phyloP scores from a whole-genome alignment of 2,113 vertebrate species.

The Poeciliopsis occidentalis region DNA sequence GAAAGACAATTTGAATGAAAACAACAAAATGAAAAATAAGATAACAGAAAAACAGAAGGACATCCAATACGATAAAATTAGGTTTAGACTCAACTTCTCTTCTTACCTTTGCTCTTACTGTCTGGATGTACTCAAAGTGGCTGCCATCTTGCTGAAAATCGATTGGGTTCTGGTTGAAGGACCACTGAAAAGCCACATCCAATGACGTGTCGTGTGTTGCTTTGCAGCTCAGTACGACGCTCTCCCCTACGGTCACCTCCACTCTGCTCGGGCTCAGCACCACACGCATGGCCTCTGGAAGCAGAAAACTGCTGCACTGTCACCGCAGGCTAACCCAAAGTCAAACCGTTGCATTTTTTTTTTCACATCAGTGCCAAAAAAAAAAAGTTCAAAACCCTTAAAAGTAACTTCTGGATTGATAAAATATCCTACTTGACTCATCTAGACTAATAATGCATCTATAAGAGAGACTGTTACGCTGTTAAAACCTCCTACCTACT shows the following conservation, averaged over 20 bases:
- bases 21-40: not conserved
- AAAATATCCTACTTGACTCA: constrained; percentile 34
- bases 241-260: constrained; percentile 95
- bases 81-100: constrained; percentile 12
- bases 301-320: constrained; percentile 72
- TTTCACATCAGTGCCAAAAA: constrained; percentile 20
- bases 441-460: constrained; percentile 27
- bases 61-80: not conserved
- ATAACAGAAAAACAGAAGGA: not conserved
- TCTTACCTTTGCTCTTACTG: constrained; percentile 86
- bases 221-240: constrained; percentile 94
- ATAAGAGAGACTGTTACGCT: constrained; percentile 25
- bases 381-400: not conserved
- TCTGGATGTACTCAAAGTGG: constrained; percentile 96
- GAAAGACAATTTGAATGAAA: too few species aligned
- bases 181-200: constrained; percentile 92
- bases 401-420: constrained; percentile 23
- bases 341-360: constrained; percentile 35
- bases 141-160: constrained; percentile 89
- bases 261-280: constrained; percentile 88
- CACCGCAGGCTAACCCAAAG: constrained; percentile 66
- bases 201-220: constrained; percentile 89
- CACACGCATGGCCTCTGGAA: constrained; percentile 92
- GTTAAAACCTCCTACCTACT: constrained; percentile 58
- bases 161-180: constrained; percentile 88